Conservation (phyloP, 2,888 invertebrate genomes). For the Catocala nupta region DNA sequence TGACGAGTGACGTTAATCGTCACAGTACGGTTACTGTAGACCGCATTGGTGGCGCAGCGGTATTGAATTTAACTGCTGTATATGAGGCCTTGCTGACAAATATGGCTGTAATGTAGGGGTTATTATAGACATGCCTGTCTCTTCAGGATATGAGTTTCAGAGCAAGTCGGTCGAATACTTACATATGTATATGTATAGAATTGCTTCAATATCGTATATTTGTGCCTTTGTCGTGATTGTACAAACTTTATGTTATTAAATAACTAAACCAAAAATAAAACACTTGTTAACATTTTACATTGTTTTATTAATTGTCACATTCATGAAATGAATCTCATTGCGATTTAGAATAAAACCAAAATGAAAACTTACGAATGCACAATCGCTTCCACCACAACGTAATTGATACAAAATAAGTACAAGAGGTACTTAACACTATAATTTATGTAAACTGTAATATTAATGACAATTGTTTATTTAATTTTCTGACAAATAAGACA, state of each 20-base stretch:
- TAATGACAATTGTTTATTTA: slow-evolving; percentile 4
- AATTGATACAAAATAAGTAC: slow-evolving; percentile 29
- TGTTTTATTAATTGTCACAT: slow-evolving; percentile 39
- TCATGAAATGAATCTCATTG: slow-evolving; percentile 23
- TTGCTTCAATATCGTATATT: neutral
- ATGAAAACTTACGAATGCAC: slow-evolving; percentile 30
- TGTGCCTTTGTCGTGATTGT: neutral
- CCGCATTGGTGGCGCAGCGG: too few species aligned
- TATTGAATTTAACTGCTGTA: too few species aligned
- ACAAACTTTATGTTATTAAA: slow-evolving; percentile 2
- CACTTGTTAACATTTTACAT: slow-evolving; percentile 47
- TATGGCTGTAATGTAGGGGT: too few species aligned
- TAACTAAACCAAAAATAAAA: slow-evolving; percentile 54
- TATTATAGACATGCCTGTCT: too few species aligned
- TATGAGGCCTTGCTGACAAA: too few species aligned
- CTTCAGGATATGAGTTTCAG: too few species aligned
- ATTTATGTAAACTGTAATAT: slow-evolving; percentile 16
- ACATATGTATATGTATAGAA: too few species aligned
- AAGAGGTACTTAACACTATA: slow-evolving; percentile 24
- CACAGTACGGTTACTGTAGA: too few species aligned
- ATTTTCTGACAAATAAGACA: too few species aligned
- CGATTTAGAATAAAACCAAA: slow-evolving; percentile 22
- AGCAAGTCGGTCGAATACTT: too few species aligned
- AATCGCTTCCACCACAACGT: slow-evolving; percentile 38
- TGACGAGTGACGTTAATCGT: too few species aligned